These are phyloP conservation scores for Nestor notabilis DNA, from an alignment of 2,113 vertebrate genomes.

Conservation along the genomic window DNA sequence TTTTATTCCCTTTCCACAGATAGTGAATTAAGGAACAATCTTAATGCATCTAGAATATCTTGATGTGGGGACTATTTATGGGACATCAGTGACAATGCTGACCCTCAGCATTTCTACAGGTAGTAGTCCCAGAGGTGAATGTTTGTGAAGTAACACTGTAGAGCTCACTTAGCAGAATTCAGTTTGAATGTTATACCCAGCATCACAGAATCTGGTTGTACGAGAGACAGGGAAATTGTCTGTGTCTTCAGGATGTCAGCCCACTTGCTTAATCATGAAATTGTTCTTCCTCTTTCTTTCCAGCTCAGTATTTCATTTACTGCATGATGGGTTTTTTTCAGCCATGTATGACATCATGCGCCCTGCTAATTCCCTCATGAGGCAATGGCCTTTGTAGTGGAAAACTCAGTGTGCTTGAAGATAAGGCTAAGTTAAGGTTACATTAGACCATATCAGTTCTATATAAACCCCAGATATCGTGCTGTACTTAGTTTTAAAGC, in stretches of 20 bases:
- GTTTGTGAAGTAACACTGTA: not conserved
- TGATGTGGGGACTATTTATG: not conserved
- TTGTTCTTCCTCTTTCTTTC: not conserved
- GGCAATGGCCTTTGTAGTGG: not conserved
- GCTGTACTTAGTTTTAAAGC: not conserved
- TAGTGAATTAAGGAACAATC: not conserved
- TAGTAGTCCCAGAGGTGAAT: not conserved
- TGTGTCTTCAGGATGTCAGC: not conserved
- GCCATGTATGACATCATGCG: not conserved
- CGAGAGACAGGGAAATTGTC: not conserved
- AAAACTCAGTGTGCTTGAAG: not conserved
- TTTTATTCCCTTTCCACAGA: not conserved
- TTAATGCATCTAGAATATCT: not conserved
- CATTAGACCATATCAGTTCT: not conserved
- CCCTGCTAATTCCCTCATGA: not conserved
- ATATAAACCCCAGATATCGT: fast-evolving
- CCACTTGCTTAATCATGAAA: not conserved
- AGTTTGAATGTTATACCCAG: not conserved
- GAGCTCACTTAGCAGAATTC: not conserved
- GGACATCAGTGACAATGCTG: not conserved
- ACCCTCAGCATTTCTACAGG: not conserved
- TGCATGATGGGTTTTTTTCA: not conserved
- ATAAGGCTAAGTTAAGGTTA: not conserved
- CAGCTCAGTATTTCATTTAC: not conserved
- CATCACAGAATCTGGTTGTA: not conserved